phyloP scores from a whole-genome alignment of 2,888 invertebrate genomes.

The Patella pellucida region DNA sequence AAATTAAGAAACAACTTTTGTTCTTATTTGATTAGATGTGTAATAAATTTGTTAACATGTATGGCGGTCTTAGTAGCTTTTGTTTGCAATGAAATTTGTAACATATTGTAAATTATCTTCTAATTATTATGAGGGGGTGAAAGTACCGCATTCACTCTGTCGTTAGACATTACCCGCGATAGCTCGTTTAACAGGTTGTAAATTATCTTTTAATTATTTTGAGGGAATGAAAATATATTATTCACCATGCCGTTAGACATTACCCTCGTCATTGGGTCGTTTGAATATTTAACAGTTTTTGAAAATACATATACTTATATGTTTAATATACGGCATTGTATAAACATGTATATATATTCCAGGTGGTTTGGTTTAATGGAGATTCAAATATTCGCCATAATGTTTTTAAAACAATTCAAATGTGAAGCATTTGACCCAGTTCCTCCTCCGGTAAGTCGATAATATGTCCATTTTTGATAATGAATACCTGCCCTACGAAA shows the following conservation, averaged over 20 bases:
- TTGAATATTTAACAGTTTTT: no score
- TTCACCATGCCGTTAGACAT: no score
- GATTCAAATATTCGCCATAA: constrained; percentile 61
- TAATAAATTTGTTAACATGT: no score
- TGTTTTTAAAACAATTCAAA: constrained; percentile 53
- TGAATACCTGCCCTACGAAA: no score
- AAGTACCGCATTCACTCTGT: no score
- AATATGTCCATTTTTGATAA: neutral
- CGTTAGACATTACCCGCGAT: no score
- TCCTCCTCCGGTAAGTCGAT: constrained; percentile 44
- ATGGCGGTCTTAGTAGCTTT: neutral
- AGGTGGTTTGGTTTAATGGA: constrained; percentile 67
- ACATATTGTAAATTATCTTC: no score
- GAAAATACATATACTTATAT: neutral
- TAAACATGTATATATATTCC: constrained; percentile 22
- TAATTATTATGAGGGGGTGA: no score
- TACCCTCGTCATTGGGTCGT: no score
- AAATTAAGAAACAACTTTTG: neutral
- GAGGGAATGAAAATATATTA: no score
- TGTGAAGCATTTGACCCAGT: constrained; percentile 41
- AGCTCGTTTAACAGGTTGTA: no score
- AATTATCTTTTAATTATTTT: no score
- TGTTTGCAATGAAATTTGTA: neutral
- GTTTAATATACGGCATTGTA: neutral
- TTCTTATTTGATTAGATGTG: neutral